A percentile compares a stretch with the other conserved stretches of the same genome.
Evolutionary conservation across 2,797 vertebrate genomes (phyloP).

Genomic region (Strix occidentalis): DNA sequence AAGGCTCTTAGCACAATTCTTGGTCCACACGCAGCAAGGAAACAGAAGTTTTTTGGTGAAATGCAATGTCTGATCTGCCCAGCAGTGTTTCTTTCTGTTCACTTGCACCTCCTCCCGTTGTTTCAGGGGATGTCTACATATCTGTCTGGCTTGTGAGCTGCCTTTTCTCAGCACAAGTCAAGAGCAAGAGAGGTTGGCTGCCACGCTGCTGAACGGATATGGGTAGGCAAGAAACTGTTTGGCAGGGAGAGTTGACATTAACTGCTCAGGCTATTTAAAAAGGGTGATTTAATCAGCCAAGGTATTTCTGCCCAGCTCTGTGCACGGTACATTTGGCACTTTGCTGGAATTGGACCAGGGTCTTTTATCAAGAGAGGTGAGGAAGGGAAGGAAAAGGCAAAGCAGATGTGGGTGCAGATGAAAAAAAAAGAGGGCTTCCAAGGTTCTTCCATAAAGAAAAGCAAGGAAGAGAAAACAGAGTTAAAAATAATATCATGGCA

Average conservation of each 20-base stretch:
- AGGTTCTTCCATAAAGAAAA: slow-evolving; percentile 35
- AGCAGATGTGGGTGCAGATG: slow-evolving; percentile 41
- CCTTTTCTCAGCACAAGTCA: slow-evolving; percentile 17
- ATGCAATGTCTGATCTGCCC: neutral
- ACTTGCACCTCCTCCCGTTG: neutral
- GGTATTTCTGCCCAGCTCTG: slow-evolving; percentile 49
- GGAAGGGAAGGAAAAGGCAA: slow-evolving; percentile 59
- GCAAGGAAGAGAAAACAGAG: slow-evolving; percentile 35
- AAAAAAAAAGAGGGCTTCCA: neutral
- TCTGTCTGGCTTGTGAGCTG: slow-evolving; percentile 11
- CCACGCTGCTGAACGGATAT: neutral
- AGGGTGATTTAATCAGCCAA: slow-evolving; percentile 54
- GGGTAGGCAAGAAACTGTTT: slow-evolving; percentile 30
- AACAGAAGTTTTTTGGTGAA: neutral
- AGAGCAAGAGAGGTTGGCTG: neutral
- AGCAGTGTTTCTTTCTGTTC: neutral
- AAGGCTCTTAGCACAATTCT: neutral
- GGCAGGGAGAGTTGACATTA: slow-evolving; percentile 41
- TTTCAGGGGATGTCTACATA: neutral
- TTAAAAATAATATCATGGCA: slow-evolving; percentile 56
- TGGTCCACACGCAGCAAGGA: neutral
- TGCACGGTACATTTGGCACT: slow-evolving; percentile 34
- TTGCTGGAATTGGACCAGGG: slow-evolving; percentile 19
- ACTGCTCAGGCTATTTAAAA: slow-evolving; percentile 55
- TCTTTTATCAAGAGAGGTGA: slow-evolving; percentile 22